These are phyloP conservation scores for Drosophila setifemur DNA, from an alignment of 1,140 invertebrate genomes.

Conservation along the genomic window DNA sequence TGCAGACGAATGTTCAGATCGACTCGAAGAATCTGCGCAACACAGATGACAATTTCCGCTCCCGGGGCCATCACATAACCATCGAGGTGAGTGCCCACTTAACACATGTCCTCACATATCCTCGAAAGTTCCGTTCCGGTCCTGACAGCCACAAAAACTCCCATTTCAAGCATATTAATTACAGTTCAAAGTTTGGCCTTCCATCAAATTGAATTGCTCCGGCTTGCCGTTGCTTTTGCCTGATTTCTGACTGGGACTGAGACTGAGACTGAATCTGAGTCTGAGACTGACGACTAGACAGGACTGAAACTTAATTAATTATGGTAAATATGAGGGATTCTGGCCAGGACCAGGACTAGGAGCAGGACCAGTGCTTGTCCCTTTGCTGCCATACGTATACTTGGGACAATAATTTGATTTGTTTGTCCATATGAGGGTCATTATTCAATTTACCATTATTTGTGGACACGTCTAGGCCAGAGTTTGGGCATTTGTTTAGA, in stretches of 20 bases:
- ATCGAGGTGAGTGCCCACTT: conserved; percentile 73
- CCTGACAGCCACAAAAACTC: background rate
- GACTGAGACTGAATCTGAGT: too few relatives aligned
- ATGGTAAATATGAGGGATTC: conserved; percentile 13
- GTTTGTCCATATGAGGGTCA: conserved; percentile 5
- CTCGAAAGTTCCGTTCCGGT: background rate
- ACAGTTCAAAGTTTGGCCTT: conserved; percentile 38
- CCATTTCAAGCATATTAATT: conserved; percentile 51
- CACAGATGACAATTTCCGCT: conserved; percentile 83
- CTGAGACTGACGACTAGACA: background rate
- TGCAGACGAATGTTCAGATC: conserved; percentile 88
- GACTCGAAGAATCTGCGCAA: conserved; percentile 85
- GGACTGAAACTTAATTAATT: conserved; percentile 46
- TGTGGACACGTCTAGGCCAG: background rate
- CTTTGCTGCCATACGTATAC: background rate
- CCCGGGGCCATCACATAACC: conserved; percentile 83
- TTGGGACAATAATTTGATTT: conserved; percentile 33
- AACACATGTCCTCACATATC: conserved; percentile 9
- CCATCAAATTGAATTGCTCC: conserved; percentile 43
- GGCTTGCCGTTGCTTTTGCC: conserved; percentile 11
- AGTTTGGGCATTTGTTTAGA: conserved; percentile 10
- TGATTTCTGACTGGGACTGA: conserved; percentile 2
- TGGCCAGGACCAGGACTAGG: conserved; percentile 2
- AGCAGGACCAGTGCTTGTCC: too few relatives aligned
- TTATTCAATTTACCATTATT: conserved; percentile 35